Base-by-base conservation (phyloP, 2,888 invertebrate species). In the Griposia aprilina region DNA sequence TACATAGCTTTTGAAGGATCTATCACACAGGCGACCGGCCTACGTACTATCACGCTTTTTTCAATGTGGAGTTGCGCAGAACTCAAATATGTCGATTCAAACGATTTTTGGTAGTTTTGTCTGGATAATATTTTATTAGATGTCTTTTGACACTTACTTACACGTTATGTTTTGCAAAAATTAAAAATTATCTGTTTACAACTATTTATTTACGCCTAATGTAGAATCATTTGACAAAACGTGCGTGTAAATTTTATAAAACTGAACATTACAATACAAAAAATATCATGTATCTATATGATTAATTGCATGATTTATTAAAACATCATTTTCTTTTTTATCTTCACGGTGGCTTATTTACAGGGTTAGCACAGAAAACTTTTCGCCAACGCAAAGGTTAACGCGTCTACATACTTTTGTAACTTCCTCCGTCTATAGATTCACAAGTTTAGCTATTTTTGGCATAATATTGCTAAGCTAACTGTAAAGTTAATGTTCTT, bases 41-140 rank as follows among this genome's bases (percentile, higher is more conserved):
- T 84, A 82, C 75, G 82, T 85, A 82, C 79, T 71, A 82, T 81
- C 84, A 82, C 82, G 84, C 82, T 82, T 82, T 84, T 85, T 82
- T 74, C 76, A 55, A 62, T 69, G 72, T 82, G 67, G 82, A 85
- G 75, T 82, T 82, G 86, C 85, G 84, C 85, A 84, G 85, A 80
- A 84, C 82, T 72, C 45, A 65, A 84, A 79, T 76, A 79, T 82
- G 82, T 82, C 85, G 70, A 63, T 76, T 76, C n/a, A 85, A 76
- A 76, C 75, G 79, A 79, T 69, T 79, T 85, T 82, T 63, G 71
- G 55, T 85, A 66, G 82, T 84, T 81, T 72, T 57, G 30, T 69
- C 62, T 52, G 69, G 45, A 80, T 82, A 82, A 55, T 69, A 82
- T 76, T 80, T 70, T 76, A 59, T 48, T 69, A 52, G n/a, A 65